A percentile compares a stretch with the other conserved stretches of the same genome.
Evolutionary conservation across 1,140 invertebrate species (phyloP).

Genomic region (Drosophila asahinai): DNA sequence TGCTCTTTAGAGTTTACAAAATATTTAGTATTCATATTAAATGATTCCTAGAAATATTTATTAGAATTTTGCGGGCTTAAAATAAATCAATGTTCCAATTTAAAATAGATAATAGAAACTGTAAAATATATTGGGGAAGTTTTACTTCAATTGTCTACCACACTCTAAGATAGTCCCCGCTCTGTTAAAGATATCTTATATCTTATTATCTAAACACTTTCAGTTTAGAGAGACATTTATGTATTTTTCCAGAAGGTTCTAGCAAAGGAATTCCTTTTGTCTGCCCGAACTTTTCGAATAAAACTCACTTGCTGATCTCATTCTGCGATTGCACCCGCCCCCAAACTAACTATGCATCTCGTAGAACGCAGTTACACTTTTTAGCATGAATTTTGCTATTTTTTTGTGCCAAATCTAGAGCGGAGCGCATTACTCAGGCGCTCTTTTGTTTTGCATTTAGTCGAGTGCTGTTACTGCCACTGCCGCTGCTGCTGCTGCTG

Average conservation of each 20-base stretch:
- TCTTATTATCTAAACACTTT: slow-evolving; percentile 2
- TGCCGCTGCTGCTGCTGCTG: background rate
- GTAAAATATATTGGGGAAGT: background rate
- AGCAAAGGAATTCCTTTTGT: slow-evolving; percentile 17
- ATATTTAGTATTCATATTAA: too few relatives aligned
- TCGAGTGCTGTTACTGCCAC: slow-evolving; percentile 17
- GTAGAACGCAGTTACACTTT: slow-evolving; percentile 42
- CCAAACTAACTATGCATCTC: slow-evolving; percentile 20
- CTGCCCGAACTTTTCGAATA: slow-evolving; percentile 28
- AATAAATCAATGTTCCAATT: too few relatives aligned
- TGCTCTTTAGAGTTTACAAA: background rate
- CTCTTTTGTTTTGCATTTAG: slow-evolving; percentile 56
- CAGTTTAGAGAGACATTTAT: background rate
- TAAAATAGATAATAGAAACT: background rate
- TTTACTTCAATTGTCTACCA: background rate
- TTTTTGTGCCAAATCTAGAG: slow-evolving; percentile 40
- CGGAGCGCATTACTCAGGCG: slow-evolving; percentile 42
- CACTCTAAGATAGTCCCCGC: background rate
- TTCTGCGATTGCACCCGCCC: slow-evolving; percentile 18
- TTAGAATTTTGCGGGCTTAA: too few relatives aligned
- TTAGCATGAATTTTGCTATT: slow-evolving; percentile 20
- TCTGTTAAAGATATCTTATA: background rate
- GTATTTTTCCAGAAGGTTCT: slow-evolving; percentile 2
- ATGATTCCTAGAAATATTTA: too few relatives aligned
- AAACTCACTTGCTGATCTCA: slow-evolving; percentile 30